Evolutionary conservation across 2,888 invertebrate genomes (phyloP), one percentile per base, ranked within the genome.

Genomic region (Polydesmus complanatus): DNA sequence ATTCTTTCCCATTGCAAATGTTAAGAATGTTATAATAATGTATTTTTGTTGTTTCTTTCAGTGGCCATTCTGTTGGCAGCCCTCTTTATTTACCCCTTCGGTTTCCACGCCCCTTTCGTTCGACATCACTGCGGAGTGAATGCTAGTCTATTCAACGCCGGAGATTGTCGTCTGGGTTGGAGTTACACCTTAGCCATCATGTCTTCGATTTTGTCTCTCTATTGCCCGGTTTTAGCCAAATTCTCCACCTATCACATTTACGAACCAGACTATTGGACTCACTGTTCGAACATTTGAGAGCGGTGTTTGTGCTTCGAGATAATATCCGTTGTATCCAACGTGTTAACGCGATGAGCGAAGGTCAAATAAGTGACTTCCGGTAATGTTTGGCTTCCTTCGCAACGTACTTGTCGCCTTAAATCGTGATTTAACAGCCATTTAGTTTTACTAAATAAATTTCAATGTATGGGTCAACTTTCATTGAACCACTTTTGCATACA

Each of bases 121-220:
- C 70, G 70, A 22, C 68, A 69, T 60, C 70, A 74, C 63, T 76
- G 74, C 64, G 73, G 74, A 3, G 60, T 64, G 1, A 65, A 69
- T 22, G 64, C 69, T 1, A 64, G 66, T n/a, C 66, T 70, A 14
- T 76, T 70, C 67, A 62, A 68, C 47, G 66, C 72, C 2, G 74
- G 73, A 5, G 66, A 67, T 47, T 76, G 76, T 64, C 68, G 71
- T 54, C 64, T 76, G 23, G 76, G 75, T 27, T 75, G 76, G 74
- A 73, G 73, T 48, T 76, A 74, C 66, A 71, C 75, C 65, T 67
- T 76, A 50, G 73, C 73, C 25, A 71, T 74, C 19, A 72, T 74
- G 62, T 72, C 73, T 54, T 71, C 73, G 2, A 70, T 73, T 1
- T 65, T 75, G 25, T 71, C 74, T 3, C 69, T 74, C 63, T 75